Base-by-base conservation (phyloP, 2,888 invertebrate genomes). In the Dicyrtoma fusca region DNA sequence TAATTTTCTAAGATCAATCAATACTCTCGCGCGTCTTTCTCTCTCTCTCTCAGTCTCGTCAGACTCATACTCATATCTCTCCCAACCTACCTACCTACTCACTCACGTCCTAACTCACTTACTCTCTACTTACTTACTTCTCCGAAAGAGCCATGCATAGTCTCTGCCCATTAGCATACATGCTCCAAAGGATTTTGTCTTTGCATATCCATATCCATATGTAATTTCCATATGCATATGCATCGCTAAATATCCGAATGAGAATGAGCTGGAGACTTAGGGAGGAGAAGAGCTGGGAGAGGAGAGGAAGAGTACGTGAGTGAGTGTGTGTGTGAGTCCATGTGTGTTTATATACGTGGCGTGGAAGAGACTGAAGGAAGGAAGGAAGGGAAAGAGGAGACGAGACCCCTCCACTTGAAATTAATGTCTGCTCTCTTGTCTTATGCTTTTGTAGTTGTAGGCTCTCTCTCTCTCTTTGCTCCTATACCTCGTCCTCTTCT, bases 1-100 rank as follows among this genome's bases (percentile, higher is more conserved):
- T 73, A 73, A 73, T 73, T 73, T 74, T 61, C 74, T 65, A 66
- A 64, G 69, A 74, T 74, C 70, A 66, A 74, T 62, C 65, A 74
- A 70, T 74, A 66, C 70, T 62, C 64, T 73, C 55, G 55, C 65
- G 10, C 70, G 62, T 44, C 42, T 70, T 17, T 70, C 53, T 70
- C 70, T 61, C 51, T 61, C 65, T 51, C 51, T 65, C 65, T 11
- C 45, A 42, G 53, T 34, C 51, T 49, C 62, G 13, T 34, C 34
- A 34, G 34, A 34, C 34, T 34, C 34, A 34, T 34, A 34, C 34
- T 34, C 34, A 34, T 34, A 34, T 34, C 34, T 34, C 23, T 49
- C 65, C 47, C 63, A 11, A 8, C 47, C 65, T 47, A 19, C 34
- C 8, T 8, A 34, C 42, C 14, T 34, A 17, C 34, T 26, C 34